Conservation (phyloP, 30 jellyfish, hydroid and myxozoan genomes). For the Morbakka virulenta region DNA sequence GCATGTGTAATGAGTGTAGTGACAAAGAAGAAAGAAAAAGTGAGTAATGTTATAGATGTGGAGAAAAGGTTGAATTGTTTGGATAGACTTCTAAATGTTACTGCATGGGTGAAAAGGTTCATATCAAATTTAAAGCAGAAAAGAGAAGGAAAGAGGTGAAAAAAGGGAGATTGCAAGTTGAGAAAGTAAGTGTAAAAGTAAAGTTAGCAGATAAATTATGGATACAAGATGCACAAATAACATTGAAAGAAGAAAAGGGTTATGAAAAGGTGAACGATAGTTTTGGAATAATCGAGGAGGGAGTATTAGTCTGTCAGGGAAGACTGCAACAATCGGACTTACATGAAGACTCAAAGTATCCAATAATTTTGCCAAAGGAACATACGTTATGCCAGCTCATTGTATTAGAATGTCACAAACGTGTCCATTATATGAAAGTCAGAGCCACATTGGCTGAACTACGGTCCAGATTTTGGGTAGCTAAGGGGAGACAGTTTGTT, state of each 20-base stretch:
- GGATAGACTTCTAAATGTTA: not conserved
- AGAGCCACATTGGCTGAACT: constrained; percentile 24
- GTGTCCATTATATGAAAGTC: constrained; percentile 4
- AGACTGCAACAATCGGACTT: constrained; percentile 25
- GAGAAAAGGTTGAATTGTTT: constrained; percentile 4
- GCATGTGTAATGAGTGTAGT: constrained; percentile 8
- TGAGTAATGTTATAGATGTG: constrained; percentile 18
- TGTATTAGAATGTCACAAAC: not conserved
- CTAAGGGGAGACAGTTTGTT: constrained; percentile 47
- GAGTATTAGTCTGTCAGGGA: constrained; percentile 37
- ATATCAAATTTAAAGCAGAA: not conserved
- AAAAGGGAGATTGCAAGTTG: constrained; percentile 10
- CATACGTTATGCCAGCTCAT: constrained; percentile 5
- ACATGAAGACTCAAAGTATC: not conserved
- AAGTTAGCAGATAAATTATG: not conserved
- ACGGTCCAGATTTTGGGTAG: constrained; percentile 35
- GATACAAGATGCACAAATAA: no score
- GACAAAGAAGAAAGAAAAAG: not conserved
- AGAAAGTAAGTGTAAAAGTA: constrained; percentile 5
- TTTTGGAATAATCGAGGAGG: not conserved
- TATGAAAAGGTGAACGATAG: not conserved
- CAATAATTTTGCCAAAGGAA: constrained; percentile 30
- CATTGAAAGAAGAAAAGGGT: no score
- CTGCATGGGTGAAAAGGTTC: constrained; percentile 19
- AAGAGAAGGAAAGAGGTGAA: not conserved